Conservation (phyloP, 2,113 vertebrate genomes). For the Henicopernis longicauda region DNA sequence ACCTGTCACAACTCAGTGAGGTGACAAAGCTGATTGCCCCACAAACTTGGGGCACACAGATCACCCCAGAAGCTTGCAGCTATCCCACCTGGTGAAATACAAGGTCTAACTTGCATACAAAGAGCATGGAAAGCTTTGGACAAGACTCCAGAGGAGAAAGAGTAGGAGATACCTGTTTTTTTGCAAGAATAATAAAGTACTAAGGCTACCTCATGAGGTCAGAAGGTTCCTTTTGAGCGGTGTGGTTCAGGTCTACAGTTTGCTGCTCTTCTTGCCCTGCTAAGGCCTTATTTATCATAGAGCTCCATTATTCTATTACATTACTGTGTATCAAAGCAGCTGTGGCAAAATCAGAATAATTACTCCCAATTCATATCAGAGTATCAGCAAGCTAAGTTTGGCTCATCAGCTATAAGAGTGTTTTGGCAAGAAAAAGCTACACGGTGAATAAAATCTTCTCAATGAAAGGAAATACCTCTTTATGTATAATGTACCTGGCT, state of each 20-base stretch:
- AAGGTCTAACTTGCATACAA: not conserved
- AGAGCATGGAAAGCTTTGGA: not conserved
- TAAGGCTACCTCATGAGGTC: not conserved
- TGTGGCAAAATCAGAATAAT: not conserved
- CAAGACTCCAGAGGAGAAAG: not conserved
- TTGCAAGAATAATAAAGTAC: not conserved
- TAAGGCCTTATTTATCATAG: not conserved
- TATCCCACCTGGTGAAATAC: not conserved
- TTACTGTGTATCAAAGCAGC: not conserved
- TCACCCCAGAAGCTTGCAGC: not conserved
- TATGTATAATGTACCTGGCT: not conserved
- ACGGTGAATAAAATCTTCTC: not conserved
- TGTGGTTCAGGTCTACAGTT: too few species aligned
- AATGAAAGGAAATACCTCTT: not conserved
- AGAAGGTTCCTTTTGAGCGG: not conserved
- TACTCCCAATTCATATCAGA: not conserved
- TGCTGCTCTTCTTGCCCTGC: not conserved
- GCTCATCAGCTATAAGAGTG: not conserved
- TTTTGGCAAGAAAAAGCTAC: not conserved
- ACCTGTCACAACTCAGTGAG: not conserved
- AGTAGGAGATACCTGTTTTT: accelerated
- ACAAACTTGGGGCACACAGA: too few species aligned
- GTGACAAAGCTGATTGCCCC: not conserved
- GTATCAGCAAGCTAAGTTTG: not conserved
- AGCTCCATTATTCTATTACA: not conserved